phyloP scores from a whole-genome alignment of 64 coral and sea anemone genomes.

The Montipora capricornis region DNA sequence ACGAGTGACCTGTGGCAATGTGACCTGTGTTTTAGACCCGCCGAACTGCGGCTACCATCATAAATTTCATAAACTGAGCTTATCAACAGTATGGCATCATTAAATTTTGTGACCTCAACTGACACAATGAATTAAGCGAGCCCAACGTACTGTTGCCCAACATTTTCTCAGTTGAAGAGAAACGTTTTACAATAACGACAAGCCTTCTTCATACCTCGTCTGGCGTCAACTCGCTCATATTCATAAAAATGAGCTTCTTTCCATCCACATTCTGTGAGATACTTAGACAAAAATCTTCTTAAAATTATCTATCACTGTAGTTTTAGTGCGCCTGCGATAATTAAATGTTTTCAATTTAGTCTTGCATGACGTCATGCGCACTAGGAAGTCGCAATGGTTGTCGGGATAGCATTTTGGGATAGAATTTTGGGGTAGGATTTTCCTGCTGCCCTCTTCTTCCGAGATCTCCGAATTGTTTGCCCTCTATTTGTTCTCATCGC shows the following conservation, averaged over 20 bases:
- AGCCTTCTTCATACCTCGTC: conserved; percentile 81
- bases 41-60: no score
- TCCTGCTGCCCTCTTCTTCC: not conserved
- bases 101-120: not conserved
- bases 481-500: not conserved
- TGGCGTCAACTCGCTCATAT: conserved; percentile 94
- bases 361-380: conserved; percentile 5
- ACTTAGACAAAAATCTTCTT: conserved; percentile 10
- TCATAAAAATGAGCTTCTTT: conserved; percentile 1
- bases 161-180: not conserved
- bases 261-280: conserved; percentile 4
- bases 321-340: not conserved
- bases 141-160: not conserved
- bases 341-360: not conserved
- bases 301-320: not conserved
- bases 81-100: not conserved
- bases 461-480: not conserved
- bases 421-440: not conserved
- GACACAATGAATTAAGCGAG: not conserved
- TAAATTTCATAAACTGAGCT: not conserved
- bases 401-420: conserved; percentile 4
- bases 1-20: no score
- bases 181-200: not conserved
- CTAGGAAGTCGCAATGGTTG: not conserved
- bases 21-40: no score